These are phyloP conservation scores for Arizona elegans DNA, from an alignment of 2,113 vertebrate species.

Conservation along the genomic window DNA sequence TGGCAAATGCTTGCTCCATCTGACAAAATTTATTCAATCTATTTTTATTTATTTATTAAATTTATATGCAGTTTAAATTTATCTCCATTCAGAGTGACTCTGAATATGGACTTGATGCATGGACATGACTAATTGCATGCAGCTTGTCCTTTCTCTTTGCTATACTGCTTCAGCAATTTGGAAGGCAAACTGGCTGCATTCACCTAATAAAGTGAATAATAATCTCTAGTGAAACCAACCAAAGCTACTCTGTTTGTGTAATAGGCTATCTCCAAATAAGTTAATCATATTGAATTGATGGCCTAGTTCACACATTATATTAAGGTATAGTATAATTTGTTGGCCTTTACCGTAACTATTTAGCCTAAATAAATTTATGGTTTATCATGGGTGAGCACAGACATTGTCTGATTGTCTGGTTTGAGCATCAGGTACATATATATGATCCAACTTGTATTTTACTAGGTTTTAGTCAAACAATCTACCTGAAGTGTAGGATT, in stretches of 20 bases:
- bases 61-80: background rate
- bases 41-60: background rate
- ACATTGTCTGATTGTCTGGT: background rate
- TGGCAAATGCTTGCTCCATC: background rate
- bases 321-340: background rate
- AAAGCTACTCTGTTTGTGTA: background rate
- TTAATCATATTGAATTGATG: background rate
- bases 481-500: background rate
- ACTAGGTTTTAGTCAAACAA: background rate
- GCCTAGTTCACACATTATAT: background rate
- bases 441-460: background rate
- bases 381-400: background rate
- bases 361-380: background rate
- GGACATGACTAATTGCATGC: background rate
- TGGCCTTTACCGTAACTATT: background rate
- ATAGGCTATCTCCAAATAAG: background rate
- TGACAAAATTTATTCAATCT: background rate
- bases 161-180: background rate
- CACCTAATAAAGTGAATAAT: background rate
- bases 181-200: background rate
- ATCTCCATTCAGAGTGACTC: background rate
- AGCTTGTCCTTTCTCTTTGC: background rate
- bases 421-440: background rate
- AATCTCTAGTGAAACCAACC: background rate
- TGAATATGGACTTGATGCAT: background rate